A percentile compares a stretch with the other conserved stretches of the same genome.
Conservation (phyloP, 2,797 vertebrate species). For the Perodicticus potto region DNA sequence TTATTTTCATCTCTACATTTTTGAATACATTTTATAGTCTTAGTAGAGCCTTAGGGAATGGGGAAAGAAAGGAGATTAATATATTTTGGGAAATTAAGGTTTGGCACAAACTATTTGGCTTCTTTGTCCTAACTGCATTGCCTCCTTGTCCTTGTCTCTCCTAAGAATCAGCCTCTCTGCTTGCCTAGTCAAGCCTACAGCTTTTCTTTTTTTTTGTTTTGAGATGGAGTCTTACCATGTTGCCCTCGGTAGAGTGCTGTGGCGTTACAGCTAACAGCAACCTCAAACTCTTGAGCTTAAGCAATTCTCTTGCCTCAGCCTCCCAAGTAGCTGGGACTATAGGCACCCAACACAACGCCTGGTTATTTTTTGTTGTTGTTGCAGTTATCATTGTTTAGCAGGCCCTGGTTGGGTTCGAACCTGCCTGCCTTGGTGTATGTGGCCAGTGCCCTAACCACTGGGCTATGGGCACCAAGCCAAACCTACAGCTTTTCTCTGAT, state of each 20-base stretch:
- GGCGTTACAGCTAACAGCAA: too few relatives aligned
- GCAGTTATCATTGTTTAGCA: too few relatives aligned
- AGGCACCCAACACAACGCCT: too few relatives aligned
- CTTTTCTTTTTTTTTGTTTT: not conserved
- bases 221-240: too few relatives aligned
- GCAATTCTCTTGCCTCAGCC: too few relatives aligned
- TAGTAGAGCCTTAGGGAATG: conserved; percentile 57
- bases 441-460: too few relatives aligned
- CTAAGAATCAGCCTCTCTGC: conserved; percentile 37
- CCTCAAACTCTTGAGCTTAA: too few relatives aligned
- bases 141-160: conserved; percentile 45
- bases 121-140: conserved; percentile 39
- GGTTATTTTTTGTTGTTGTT: too few relatives aligned
- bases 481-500: conserved; percentile 53
- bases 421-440: too few relatives aligned
- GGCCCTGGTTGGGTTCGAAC: too few relatives aligned
- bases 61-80: conserved; percentile 48
- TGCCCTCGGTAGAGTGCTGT: too few relatives aligned
- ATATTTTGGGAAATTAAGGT: conserved; percentile 63
- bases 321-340: too few relatives aligned
- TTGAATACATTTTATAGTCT: conserved; percentile 28
- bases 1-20: conserved; percentile 64
- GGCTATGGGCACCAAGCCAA: not conserved
- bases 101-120: conserved; percentile 54
- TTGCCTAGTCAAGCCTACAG: conserved; percentile 51